These are phyloP conservation scores for Conomelus anceps DNA, from an alignment of 2,888 invertebrate species.

Conservation along the genomic window DNA sequence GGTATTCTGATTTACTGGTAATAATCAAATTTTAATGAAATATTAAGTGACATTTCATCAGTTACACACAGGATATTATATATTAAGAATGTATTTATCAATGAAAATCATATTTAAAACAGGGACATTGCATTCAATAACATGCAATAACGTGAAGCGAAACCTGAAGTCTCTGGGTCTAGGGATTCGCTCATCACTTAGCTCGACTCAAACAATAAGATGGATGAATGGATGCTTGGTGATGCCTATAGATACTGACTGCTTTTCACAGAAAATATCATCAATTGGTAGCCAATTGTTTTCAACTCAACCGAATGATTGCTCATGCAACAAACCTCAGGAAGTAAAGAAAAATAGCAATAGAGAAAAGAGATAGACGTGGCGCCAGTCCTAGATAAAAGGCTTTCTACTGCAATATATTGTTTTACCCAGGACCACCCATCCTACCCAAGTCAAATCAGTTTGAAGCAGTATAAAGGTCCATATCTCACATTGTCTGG, in stretches of 20 bases:
- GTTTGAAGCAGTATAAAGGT: background rate
- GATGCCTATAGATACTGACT: background rate
- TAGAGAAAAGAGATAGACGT: background rate
- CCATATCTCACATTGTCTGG: background rate
- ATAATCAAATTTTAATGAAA: no score
- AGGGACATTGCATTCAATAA: no score
- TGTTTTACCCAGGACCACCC: background rate
- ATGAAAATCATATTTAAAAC: no score
- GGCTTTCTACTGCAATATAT: background rate
- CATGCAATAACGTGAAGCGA: no score
- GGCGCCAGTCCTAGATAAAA: background rate
- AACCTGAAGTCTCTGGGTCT: background rate
- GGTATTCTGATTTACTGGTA: no score
- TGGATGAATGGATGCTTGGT: background rate
- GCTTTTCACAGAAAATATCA: background rate
- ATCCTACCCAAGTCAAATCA: background rate
- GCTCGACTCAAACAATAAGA: background rate
- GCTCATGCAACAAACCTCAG: background rate
- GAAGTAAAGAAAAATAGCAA: background rate
- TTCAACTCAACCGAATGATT: background rate
- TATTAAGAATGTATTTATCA: no score
- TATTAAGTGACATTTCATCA: no score
- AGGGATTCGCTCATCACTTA: background rate
- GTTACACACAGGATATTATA: no score
- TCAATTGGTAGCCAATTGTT: background rate